Percentiles rank a stretch among this genome's conserved stretches.
These are phyloP conservation scores for Arenaria interpres DNA, from an alignment of 2,113 vertebrate genomes.

Conservation along the genomic window DNA sequence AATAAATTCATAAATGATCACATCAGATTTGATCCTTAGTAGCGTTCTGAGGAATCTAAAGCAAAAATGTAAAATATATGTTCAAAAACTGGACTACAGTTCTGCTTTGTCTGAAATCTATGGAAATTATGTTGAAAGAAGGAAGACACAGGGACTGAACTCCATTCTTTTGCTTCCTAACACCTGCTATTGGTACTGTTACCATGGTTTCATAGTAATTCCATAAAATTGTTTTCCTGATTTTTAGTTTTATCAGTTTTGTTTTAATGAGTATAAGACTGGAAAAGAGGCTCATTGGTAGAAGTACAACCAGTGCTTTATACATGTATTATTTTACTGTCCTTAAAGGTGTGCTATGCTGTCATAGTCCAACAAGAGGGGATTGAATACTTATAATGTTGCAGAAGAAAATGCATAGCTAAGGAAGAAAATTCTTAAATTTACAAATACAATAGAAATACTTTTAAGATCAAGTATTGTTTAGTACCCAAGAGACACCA, in stretches of 20 bases:
- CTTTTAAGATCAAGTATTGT: not conserved
- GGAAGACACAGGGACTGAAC: not conserved
- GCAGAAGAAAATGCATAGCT: not conserved
- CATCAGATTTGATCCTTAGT: not conserved
- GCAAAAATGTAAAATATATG: not conserved
- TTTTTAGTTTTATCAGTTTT: not conserved
- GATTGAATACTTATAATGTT: not conserved
- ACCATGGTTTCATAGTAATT: not conserved
- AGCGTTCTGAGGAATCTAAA: not conserved
- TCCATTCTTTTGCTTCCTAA: not conserved
- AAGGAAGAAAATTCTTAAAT: not conserved
- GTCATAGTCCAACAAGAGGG: not conserved
- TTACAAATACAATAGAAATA: not conserved
- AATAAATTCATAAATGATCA: not conserved
- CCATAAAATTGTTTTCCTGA: not conserved
- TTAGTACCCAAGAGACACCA: not conserved
- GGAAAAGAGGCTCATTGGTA: not conserved
- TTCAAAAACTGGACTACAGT: not conserved
- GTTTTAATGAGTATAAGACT: not conserved
- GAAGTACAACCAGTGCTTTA: not conserved
- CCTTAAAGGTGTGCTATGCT: not conserved
- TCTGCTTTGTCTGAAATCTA: not conserved
- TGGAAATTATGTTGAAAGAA: not conserved
- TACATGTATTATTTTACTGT: not conserved
- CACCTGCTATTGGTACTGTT: not conserved